phyloP scores from a whole-genome alignment of 2,113 vertebrate genomes.

The Dinomys branickii region DNA sequence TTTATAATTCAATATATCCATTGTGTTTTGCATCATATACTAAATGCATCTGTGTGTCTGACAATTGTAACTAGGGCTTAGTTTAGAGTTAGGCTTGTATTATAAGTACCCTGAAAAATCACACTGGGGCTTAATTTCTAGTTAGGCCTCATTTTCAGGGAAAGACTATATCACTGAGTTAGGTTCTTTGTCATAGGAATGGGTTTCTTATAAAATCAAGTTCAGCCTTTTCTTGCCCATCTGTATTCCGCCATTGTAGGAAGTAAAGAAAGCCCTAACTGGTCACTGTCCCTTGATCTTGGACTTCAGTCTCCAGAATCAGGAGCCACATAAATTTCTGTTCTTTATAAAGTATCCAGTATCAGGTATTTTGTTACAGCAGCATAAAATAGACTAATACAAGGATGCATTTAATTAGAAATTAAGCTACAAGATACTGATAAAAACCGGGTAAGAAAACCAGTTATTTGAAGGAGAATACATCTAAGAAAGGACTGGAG shows the following conservation, averaged over 20 bases:
- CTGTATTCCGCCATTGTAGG: not conserved
- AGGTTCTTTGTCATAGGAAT: not conserved
- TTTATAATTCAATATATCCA: not conserved
- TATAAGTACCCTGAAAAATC: not conserved
- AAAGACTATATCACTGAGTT: not conserved
- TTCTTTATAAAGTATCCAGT: not conserved
- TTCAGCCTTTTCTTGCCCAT: not conserved
- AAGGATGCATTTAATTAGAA: slow-evolving; percentile 24
- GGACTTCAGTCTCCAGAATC: not conserved
- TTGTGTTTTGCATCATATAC: not conserved
- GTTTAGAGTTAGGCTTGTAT: not conserved
- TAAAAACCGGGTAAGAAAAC: not conserved
- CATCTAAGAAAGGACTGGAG: not conserved
- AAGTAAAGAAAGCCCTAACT: not conserved
- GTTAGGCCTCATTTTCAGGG: not conserved
- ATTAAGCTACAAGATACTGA: not conserved
- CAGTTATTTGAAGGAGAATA: not conserved
- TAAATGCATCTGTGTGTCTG: not conserved
- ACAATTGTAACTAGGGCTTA: not conserved
- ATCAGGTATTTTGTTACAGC: not conserved
- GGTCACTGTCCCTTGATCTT: not conserved
- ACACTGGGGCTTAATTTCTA: not conserved
- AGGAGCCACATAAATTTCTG: not conserved
- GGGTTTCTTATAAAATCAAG: not conserved
- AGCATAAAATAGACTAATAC: not conserved